These are phyloP conservation scores for Pseudanteris insignis DNA, from an alignment of 2,888 invertebrate genomes.

Conservation along the genomic window DNA sequence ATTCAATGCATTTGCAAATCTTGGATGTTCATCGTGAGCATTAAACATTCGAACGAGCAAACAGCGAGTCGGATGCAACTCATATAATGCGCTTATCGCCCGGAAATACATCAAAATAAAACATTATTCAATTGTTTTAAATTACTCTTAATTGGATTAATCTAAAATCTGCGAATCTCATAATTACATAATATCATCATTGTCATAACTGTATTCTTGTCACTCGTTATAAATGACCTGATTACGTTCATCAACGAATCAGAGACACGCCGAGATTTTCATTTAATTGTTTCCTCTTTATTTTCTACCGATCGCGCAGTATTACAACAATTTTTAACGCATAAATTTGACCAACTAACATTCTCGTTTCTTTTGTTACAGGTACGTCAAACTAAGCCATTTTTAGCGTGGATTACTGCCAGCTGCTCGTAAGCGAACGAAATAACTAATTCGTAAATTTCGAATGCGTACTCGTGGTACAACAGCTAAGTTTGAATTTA, in stretches of 20 bases:
- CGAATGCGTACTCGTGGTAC: neutral
- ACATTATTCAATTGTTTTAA: conserved; percentile 18
- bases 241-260: conserved; percentile 18
- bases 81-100: conserved; percentile 10
- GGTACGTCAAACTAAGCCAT: conserved; percentile 30
- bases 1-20: too few species aligned
- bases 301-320: conserved; percentile 4
- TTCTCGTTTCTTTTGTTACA: conserved; percentile 34
- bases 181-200: conserved; percentile 23
- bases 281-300: conserved; percentile 17
- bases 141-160: conserved; percentile 36
- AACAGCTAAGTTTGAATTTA: too few species aligned
- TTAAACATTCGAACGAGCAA: too few species aligned
- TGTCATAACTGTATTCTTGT: conserved; percentile 12
- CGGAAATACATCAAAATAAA: conserved; percentile 19
- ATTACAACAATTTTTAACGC: conserved; percentile 7
- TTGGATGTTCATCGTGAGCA: too few species aligned
- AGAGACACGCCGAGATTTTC: conserved; percentile 2
- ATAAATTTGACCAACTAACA: conserved; percentile 23
- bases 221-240: conserved; percentile 9
- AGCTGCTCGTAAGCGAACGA: conserved; percentile 34
- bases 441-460: neutral
- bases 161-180: conserved; percentile 26
- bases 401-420: conserved; percentile 30
- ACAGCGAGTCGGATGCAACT: too few species aligned